These are phyloP conservation scores for Chrysomallon squamiferum DNA, from an alignment of 1,140 invertebrate species.

Conservation along the genomic window DNA sequence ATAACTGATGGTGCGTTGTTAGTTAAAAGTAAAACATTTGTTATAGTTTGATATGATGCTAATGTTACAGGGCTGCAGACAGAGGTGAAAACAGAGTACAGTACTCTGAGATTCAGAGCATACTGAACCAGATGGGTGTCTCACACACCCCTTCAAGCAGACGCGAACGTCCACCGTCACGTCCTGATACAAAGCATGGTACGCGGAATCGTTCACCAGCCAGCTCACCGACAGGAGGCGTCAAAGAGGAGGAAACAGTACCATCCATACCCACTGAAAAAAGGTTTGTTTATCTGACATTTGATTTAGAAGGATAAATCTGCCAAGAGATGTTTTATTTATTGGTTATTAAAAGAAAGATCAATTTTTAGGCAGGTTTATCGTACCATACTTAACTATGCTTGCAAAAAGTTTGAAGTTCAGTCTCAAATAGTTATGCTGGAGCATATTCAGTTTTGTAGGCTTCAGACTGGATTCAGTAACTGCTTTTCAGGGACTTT, in stretches of 20 bases:
- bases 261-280: neutral
- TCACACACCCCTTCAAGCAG: neutral
- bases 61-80: conserved; percentile 47
- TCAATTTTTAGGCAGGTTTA: too few species aligned
- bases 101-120: conserved; percentile 41
- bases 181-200: conserved; percentile 12
- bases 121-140: conserved; percentile 49
- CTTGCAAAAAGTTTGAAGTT: too few species aligned
- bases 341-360: too few species aligned
- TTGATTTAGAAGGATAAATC: neutral
- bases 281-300: neutral
- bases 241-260: conserved; percentile 1
- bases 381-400: too few species aligned
- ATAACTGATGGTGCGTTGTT: too few species aligned
- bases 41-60: too few species aligned
- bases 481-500: too few species aligned
- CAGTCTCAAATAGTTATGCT: too few species aligned
- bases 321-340: too few species aligned
- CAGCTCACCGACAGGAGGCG: conserved; percentile 3
- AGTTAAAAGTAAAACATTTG: too few species aligned
- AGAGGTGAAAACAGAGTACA: conserved; percentile 38
- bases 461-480: too few species aligned
- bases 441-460: too few species aligned
- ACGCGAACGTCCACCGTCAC: neutral
- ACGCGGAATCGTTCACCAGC: neutral